phyloP scores from a whole-genome alignment of 1,140 invertebrate species.

The Mylabris phalerata region DNA sequence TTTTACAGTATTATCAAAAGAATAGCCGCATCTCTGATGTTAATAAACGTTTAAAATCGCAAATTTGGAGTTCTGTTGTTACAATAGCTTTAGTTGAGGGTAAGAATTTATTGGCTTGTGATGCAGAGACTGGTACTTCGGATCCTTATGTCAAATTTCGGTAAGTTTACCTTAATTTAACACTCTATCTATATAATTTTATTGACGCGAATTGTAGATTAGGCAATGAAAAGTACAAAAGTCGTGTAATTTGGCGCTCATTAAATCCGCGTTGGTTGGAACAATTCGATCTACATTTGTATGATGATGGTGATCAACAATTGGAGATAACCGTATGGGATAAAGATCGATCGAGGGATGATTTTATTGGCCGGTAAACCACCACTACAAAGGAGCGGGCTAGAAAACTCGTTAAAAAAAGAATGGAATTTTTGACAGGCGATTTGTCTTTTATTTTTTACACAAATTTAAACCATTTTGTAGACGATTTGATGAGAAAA shows the following conservation, averaged over 20 bases:
- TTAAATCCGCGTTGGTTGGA: constrained; percentile 89
- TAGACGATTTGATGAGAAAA: too few species aligned
- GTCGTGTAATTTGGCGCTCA: constrained; percentile 81
- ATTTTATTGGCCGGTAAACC: constrained; percentile 72
- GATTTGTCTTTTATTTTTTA: constrained; percentile 1
- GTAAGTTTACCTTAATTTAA: constrained; percentile 43
- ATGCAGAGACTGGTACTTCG: constrained; percentile 77
- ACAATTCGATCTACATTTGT: constrained; percentile 95
- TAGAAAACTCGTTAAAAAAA: neutral
- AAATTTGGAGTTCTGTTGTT: constrained; percentile 93
- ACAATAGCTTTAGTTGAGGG: constrained; percentile 94
- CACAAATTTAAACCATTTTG: too few species aligned
- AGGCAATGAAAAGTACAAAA: constrained; percentile 97
- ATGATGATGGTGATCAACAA: constrained; percentile 79
- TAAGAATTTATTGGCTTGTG: constrained; percentile 81
- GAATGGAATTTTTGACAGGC: neutral
- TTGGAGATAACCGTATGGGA: constrained; percentile 89
- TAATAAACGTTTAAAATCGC: constrained; percentile 75
- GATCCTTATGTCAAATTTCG: constrained; percentile 97
- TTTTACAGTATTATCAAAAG: constrained; percentile 70
- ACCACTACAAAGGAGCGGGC: neutral
- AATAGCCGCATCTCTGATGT: constrained; percentile 69
- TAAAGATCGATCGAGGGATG: constrained; percentile 77
- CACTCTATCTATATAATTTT: neutral
- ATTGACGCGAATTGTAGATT: constrained; percentile 51